Base-by-base conservation (phyloP, 37 sponge, comb jelly and placozoan genomes). In the Cladorhizidae sp. region DNA sequence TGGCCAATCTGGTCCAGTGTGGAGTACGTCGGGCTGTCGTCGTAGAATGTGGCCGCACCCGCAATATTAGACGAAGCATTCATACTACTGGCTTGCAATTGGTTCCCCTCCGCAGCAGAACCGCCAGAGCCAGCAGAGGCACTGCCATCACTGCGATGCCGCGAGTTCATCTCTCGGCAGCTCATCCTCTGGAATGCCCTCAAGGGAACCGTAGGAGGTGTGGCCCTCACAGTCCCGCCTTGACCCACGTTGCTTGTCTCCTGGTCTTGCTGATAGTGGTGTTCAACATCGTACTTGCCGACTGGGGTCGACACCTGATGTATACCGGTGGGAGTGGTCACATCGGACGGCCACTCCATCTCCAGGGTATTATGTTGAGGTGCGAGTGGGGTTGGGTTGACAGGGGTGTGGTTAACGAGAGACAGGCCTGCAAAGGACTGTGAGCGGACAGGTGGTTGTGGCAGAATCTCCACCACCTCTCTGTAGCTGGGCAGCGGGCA, bases 171-270 rank as follows among this genome's bases (percentile, higher is more conserved):
- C n/a, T n/a, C 22, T 17, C 7, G 6, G 25, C 62, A 8, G 12
- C 36, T 12, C 67, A 65, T 65, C 36, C 67, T 29, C 57, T 51
- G 57, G 33, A 29, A 28, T 55, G 56, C 56, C 26, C 54, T 54
- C 2, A 74, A 36, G 5, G 72, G 72, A 12, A 40, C n/a, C 15
- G 52, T 21, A 50, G 79, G 69, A 31, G 68, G 69, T 58, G 59
- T 5, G 6, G 77, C 20, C 39, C 39, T 11, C 68, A 37, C 37
- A 2, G 37, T 67, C 37, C 5, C 20, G 35, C 2, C 68, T 38
- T 32, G 37, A 17, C 20, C 39, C 38, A 17, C 68, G 29, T 63
- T 63, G 64, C n/a, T 15, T 28, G 20, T 11, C 12, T 17, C 67
- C 32, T 33, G 17, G 33, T 65, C 35, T 14, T 17, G 33, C 32